Conservation (phyloP, 2,113 vertebrate species). For the Grallaria varia region DNA sequence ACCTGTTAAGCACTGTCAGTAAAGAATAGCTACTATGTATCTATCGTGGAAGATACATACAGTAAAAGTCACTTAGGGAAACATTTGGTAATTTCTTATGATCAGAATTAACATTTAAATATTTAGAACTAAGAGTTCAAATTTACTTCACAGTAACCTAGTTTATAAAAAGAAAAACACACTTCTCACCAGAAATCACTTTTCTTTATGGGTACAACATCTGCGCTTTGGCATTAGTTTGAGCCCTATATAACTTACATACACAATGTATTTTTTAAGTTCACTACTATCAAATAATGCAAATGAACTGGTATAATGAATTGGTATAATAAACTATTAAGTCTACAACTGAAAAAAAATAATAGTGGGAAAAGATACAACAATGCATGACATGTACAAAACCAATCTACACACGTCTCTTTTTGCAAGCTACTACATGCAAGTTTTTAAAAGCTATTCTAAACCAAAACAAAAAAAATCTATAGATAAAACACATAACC, state of each 20-base stretch:
- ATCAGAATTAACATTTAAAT: not conserved
- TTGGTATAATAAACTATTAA: not conserved
- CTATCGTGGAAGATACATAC: not conserved
- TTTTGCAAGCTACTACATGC: not conserved
- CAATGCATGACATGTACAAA: not conserved
- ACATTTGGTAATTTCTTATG: not conserved
- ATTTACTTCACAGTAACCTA: not conserved
- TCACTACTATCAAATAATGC: not conserved
- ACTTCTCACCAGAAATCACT: not conserved
- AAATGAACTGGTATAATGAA: not conserved
- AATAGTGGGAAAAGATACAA: not conserved
- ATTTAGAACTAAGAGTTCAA: not conserved
- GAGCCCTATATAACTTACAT: not conserved
- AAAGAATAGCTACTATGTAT: not conserved
- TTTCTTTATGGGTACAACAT: not conserved
- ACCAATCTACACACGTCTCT: not conserved
- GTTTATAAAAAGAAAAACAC: not conserved
- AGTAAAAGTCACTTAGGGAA: not conserved
- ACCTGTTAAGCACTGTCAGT: not conserved
- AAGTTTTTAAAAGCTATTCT: not conserved
- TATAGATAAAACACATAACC: not conserved
- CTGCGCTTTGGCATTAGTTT: not conserved
- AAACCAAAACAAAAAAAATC: not conserved
- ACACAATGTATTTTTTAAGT: not conserved
- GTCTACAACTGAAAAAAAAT: not conserved